Conservation (phyloP, 2,888 invertebrate genomes). For the Crocallis elinguaria region DNA sequence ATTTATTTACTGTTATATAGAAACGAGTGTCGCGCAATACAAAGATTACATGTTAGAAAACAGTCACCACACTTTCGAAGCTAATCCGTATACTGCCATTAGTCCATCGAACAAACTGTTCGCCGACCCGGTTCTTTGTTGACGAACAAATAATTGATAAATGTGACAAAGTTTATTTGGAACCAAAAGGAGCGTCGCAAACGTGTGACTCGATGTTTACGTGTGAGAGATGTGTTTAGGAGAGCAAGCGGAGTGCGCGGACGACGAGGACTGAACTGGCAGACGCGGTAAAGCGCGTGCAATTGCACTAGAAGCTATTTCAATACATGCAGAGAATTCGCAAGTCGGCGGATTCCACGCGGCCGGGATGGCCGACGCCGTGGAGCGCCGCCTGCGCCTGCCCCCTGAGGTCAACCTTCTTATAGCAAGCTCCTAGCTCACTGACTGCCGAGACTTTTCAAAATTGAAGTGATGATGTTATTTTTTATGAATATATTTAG, state of each 20-base stretch:
- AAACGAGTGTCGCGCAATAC: constrained; percentile 26
- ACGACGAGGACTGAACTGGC: constrained; percentile 66
- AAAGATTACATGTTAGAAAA: constrained; percentile 30
- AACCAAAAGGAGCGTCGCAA: constrained; percentile 39
- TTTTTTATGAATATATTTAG: no score
- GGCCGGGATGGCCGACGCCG: constrained; percentile 49
- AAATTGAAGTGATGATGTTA: no score
- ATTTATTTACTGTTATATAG: constrained; percentile 29
- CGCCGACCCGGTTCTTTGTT: constrained; percentile 45
- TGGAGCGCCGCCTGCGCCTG: constrained; percentile 37
- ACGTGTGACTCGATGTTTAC: constrained; percentile 59
- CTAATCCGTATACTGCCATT: constrained; percentile 27
- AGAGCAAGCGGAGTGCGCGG: constrained; percentile 63
- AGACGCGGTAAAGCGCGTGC: constrained; percentile 55
- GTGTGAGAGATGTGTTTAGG: constrained; percentile 54
- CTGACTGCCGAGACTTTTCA: neutral
- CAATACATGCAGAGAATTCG: constrained; percentile 76
- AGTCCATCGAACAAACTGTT: constrained; percentile 40
- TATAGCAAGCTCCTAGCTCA: no score
- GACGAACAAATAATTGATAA: constrained; percentile 61
- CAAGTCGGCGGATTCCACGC: constrained; percentile 69
- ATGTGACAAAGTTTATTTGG: constrained; percentile 48
- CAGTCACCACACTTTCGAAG: constrained; percentile 37
- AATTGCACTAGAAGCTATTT: constrained; percentile 76
- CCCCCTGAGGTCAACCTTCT: constrained; percentile 54